Conservation (phyloP, 2,797 vertebrate genomes). For the Prunella strophiata region DNA sequence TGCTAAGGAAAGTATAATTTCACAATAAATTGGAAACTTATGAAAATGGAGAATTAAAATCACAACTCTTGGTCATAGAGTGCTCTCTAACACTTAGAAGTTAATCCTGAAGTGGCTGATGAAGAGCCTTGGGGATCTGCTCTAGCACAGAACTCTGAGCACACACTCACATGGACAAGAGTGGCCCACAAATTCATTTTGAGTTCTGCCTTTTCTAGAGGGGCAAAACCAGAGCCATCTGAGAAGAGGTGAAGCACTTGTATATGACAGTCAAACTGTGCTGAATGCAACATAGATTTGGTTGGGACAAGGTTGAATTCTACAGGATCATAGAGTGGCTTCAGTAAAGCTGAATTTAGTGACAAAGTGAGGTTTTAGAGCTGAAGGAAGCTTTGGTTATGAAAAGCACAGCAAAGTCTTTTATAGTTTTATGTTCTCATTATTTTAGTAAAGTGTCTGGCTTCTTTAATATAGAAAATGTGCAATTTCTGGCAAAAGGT, state of each 20-base stretch:
- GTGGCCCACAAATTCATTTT: neutral
- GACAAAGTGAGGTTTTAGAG: neutral
- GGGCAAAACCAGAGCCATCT: neutral
- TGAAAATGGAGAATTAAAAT: neutral
- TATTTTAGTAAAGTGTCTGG: neutral
- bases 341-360: neutral
- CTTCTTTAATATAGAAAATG: neutral
- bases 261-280: neutral
- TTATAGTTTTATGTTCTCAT: neutral
- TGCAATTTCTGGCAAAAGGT: neutral
- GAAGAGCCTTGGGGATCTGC: neutral
- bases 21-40: neutral
- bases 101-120: neutral
- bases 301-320: neutral
- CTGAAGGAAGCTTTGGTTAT: neutral
- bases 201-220: neutral
- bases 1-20: neutral
- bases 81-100: neutral
- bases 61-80: neutral
- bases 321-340: neutral
- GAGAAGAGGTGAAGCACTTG: neutral
- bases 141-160: neutral
- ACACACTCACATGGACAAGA: neutral
- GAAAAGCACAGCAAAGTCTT: neutral
- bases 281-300: neutral